Base-by-base conservation (phyloP, 2,113 vertebrate genomes). In the Ceyx melanurus region DNA sequence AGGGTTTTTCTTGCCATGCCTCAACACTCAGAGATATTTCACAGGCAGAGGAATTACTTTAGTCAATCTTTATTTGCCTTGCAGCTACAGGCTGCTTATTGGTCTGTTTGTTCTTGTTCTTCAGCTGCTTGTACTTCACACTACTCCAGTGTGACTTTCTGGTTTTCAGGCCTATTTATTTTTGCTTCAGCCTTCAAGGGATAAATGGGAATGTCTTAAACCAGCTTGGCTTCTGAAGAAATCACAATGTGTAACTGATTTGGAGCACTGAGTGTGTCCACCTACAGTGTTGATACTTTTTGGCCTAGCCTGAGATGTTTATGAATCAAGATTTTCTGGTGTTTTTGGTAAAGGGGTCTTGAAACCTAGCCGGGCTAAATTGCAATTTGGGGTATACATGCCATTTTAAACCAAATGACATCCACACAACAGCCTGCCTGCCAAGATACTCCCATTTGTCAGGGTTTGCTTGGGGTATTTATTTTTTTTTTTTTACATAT, bases 141-240 rank as follows among this genome's bases (percentile, higher is more conserved):
- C 43, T 53, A 29, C 66, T 85, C 67, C 21, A 81, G 68, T 0
- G 5, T 95, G 90, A 92, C 88, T 80, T 77, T 66, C 45, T 83
- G 10, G 50, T 92, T 92, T 88, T 94, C 68, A 86, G 33, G 31
- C 80, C 72, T 80, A 12, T 90, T 96, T 90, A 81, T 88, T 88
- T 92, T 86, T 66, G 51, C n/a, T 92, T 77, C 29, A 74, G 64
- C 68, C 92, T 92, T 88, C 50, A 90, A 92, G 88, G 67, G 31
- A 7, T 86, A 9, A 54, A 28, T 79, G 50, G 66, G 35, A 93
- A 45, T 51, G 54, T 62, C 51, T 77, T 71, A 80, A 92, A 74
- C 16, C 43, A 67, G 76, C 33, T 95, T 80, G 80, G 37, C 65
- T 43, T 86, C 80, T 81, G 70, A 62, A 89, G 83, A 67, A 89